Evolutionary conservation across 2,888 invertebrate species (phyloP).

Genomic region (Piscicola geometra): DNA sequence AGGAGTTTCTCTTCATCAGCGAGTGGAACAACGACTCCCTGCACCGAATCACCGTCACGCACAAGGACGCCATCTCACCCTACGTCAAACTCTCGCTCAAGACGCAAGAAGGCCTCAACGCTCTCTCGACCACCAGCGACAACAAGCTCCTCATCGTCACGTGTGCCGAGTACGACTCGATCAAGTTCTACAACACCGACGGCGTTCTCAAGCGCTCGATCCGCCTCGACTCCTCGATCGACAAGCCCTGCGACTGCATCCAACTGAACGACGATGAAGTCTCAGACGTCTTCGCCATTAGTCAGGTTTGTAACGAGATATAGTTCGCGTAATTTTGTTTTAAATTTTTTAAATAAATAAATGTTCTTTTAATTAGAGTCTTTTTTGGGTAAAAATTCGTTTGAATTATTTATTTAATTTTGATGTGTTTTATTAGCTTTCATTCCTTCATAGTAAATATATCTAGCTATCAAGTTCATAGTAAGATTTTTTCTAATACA

Average conservation of each 20-base stretch:
- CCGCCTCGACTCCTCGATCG: slow-evolving; percentile 15
- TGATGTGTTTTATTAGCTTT: neutral
- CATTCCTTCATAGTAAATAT: neutral
- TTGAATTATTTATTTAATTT: neutral
- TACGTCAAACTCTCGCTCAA: slow-evolving; percentile 17
- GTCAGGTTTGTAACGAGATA: slow-evolving; percentile 8
- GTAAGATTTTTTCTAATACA: neutral
- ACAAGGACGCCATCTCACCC: neutral
- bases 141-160: slow-evolving; percentile 24
- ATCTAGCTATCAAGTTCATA: neutral
- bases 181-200: slow-evolving; percentile 16
- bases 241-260: slow-evolving; percentile 25
- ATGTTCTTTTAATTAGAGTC: no score
- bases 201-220: slow-evolving; percentile 20
- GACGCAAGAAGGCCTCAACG: slow-evolving; percentile 22
- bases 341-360: no score
- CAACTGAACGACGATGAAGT: slow-evolving; percentile 29
- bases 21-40: slow-evolving; percentile 28
- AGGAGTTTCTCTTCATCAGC: slow-evolving; percentile 20
- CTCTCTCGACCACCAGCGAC: slow-evolving; percentile 21
- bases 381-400: no score
- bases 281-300: slow-evolving; percentile 8
- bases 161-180: slow-evolving; percentile 13
- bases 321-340: no score
- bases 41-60: slow-evolving; percentile 7